Base-by-base conservation (phyloP, 1,140 invertebrate genomes). In the Drosophila lacteicornis region DNA sequence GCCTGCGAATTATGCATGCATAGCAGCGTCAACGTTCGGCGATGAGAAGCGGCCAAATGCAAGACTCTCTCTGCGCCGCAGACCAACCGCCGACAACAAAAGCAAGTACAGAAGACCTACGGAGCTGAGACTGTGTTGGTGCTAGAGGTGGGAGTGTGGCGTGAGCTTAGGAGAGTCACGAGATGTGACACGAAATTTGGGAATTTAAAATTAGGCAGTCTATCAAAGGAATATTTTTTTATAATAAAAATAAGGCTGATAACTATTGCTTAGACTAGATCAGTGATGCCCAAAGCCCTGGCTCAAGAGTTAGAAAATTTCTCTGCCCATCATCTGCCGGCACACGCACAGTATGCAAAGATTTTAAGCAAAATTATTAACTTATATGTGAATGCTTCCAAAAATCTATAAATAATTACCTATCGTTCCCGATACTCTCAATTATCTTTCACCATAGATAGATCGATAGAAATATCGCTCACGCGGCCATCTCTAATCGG, bases 1-100 rank as follows among this genome's bases (percentile, higher is more conserved):
- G 87, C 82, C 78, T 91, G 87, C 73, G 78, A 91, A 91, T 91
- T 91, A 91, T 91, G 87, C 87, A 91, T 91, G 87, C 87, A 91
- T 91, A 87, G 82, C 87, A 91, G 81, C 85, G 85, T 88, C 85
- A 88, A 90, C 82, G 82, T 56, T 59, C 56, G 60, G 30, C 79
- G 60, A 68, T 73, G 70, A 73, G 70, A 60, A 73, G 68, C 55
- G 71, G 81, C 58, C 46, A 74, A 65, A 51, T 79, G 75, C 69
- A 83, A 82, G 80, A 61, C 80, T 78, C 74, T 62, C 74, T 62
- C 19, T 45, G 36, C 49, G 69, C 56, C 51, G 69, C 73, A 51
- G 74, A 90, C 85, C 85, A 90, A 88, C 84, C 85, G 85, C 85
- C 81, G 85, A 85, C 85, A 88, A 90, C 85, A 88, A 90, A 76